Evolutionary conservation across 2,113 vertebrate genomes (phyloP).

Genomic region (Lasiurus borealis): DNA sequence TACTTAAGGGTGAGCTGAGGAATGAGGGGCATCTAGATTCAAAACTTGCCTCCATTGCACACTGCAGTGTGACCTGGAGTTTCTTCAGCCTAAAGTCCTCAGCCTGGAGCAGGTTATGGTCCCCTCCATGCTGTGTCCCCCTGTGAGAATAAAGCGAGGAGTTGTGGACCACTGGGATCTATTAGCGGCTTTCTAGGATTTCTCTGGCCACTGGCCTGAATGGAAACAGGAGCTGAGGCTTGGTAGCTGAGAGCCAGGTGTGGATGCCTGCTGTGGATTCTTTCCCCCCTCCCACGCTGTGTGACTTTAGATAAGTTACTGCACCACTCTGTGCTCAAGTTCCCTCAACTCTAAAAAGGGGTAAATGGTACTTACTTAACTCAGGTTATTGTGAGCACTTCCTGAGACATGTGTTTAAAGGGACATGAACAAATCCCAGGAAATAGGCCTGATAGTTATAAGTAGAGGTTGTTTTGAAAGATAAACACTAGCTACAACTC

Average conservation of each 20-base stretch:
- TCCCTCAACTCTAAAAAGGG: not conserved
- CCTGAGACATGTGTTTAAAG: not conserved
- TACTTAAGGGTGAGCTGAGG: not conserved
- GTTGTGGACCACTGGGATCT: not conserved
- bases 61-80: not conserved
- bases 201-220: not conserved
- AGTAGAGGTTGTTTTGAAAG: not conserved
- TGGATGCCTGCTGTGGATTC: not conserved
- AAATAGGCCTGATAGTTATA: not conserved
- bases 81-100: not conserved
- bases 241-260: not conserved
- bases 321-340: not conserved
- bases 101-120: not conserved
- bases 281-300: not conserved
- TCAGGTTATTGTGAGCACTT: constrained; percentile 9
- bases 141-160: not conserved
- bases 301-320: not conserved
- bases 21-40: not conserved
- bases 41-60: not conserved
- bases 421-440: not conserved
- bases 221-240: not conserved
- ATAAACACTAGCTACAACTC: not conserved
- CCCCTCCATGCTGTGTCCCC: not conserved
- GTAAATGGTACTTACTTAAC: not conserved
- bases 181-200: not conserved